These are phyloP conservation scores for Scortum barcoo DNA, from an alignment of 2,113 vertebrate species.

Conservation along the genomic window DNA sequence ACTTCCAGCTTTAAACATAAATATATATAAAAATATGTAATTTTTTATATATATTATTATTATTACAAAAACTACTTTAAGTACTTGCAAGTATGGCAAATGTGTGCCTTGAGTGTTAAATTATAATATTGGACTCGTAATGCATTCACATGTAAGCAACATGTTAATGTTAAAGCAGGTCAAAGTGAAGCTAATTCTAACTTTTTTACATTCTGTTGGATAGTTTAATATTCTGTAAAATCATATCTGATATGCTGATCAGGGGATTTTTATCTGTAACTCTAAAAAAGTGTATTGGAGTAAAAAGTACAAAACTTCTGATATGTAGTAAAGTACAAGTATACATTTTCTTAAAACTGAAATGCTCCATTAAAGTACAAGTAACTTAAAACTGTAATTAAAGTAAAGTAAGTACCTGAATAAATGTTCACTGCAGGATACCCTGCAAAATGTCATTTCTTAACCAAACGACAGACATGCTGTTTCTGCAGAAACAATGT, in stretches of 20 bases:
- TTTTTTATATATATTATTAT: too few relatives aligned
- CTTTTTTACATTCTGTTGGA: too few relatives aligned
- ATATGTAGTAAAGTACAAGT: neutral
- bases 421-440: neutral
- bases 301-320: neutral
- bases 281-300: neutral
- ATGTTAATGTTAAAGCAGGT: too few relatives aligned
- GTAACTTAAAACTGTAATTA: neutral
- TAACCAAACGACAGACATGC: neutral
- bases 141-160: too few relatives aligned
- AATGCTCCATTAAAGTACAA: neutral
- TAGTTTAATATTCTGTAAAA: neutral
- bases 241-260: neutral
- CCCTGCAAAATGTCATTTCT: neutral
- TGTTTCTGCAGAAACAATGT: constrained; percentile 15
- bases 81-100: too few relatives aligned
- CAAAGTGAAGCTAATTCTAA: too few relatives aligned
- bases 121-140: too few relatives aligned
- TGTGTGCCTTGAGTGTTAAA: too few relatives aligned
- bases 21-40: too few relatives aligned
- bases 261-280: too few relatives aligned
- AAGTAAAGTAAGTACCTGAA: neutral
- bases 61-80: too few relatives aligned
- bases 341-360: neutral
- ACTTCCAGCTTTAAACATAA: too few relatives aligned